Evolutionary conservation across 2,797 vertebrate genomes (phyloP).

Genomic region (Enteromius anoplus): DNA sequence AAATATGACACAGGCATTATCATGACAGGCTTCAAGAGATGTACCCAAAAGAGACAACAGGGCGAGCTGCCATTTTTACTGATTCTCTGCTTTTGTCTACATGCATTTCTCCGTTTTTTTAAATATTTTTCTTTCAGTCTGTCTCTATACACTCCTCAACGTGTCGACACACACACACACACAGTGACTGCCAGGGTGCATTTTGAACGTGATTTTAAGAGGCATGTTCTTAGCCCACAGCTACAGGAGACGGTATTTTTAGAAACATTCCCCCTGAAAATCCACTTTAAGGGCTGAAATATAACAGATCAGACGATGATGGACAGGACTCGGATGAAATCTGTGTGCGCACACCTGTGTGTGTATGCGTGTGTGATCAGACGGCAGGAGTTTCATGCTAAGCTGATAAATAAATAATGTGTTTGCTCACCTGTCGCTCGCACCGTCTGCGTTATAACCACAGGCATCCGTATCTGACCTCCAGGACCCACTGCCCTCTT

Average conservation of each 20-base stretch:
- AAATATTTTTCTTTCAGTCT: constrained; percentile 1
- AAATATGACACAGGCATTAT: neutral
- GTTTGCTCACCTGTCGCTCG: constrained; percentile 78
- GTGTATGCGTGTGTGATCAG: constrained; percentile 60
- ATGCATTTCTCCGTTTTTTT: neutral
- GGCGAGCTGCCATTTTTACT: constrained; percentile 34
- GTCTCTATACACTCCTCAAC: constrained; percentile 66
- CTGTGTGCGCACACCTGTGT: constrained; percentile 61
- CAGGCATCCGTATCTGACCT: constrained; percentile 84
- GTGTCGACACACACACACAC: constrained; percentile 78
- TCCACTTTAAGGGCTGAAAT: constrained; percentile 80
- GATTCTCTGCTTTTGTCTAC: constrained; percentile 35
- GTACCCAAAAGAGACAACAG: neutral
- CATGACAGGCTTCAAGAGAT: neutral
- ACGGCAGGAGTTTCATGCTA: neutral
- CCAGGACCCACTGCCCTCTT: constrained; percentile 76
- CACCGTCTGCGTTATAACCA: constrained; percentile 84
- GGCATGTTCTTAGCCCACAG: constrained; percentile 79
- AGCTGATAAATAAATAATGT: neutral
- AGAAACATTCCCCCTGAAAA: constrained; percentile 76
- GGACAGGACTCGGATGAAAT: constrained; percentile 74
- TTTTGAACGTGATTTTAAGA: constrained; percentile 83
- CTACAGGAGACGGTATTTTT: constrained; percentile 78
- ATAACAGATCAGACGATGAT: constrained; percentile 75
- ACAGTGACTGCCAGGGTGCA: constrained; percentile 78